Conservation (phyloP, 2,797 vertebrate genomes). For the Ptychadena robeensis region DNA sequence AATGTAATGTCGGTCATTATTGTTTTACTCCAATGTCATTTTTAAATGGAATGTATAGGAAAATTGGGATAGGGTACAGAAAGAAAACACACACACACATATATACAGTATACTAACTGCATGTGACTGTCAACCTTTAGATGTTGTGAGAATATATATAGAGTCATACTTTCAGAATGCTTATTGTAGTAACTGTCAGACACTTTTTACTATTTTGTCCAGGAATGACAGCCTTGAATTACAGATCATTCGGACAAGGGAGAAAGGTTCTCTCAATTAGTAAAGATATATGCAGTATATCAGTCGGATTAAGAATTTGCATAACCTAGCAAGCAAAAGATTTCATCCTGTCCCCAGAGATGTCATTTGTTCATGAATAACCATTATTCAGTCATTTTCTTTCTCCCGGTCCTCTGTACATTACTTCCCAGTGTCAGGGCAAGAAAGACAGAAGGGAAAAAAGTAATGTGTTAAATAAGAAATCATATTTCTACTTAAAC, state of each 20-base stretch:
- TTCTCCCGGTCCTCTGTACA: conserved; percentile 63
- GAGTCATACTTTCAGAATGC: neutral
- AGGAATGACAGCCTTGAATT: neutral
- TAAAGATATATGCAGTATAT: conserved; percentile 20
- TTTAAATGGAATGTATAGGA: too few relatives aligned
- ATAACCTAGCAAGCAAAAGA: conserved; percentile 27
- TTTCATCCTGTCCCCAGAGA: conserved; percentile 62
- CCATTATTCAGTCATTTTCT: conserved; percentile 56
- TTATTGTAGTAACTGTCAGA: conserved; percentile 20
- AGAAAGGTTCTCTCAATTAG: conserved; percentile 37
- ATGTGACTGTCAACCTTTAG: neutral
- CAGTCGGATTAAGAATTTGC: conserved; percentile 32
- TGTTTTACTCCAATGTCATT: too few relatives aligned
- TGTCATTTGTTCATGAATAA: conserved; percentile 65
- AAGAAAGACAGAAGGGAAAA: conserved; percentile 60
- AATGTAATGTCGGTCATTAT: too few relatives aligned
- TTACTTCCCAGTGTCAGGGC: conserved; percentile 42
- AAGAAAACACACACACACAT: too few relatives aligned
- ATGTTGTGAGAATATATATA: neutral
- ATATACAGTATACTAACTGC: too few relatives aligned
- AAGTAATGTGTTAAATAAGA: conserved; percentile 57
- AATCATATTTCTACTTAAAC: conserved; percentile 48
- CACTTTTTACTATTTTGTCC: conserved; percentile 18
- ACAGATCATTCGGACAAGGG: neutral
- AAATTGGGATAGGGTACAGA: too few relatives aligned